Conservation (phyloP, 2,888 invertebrate species). For the Harmothoe impar region DNA sequence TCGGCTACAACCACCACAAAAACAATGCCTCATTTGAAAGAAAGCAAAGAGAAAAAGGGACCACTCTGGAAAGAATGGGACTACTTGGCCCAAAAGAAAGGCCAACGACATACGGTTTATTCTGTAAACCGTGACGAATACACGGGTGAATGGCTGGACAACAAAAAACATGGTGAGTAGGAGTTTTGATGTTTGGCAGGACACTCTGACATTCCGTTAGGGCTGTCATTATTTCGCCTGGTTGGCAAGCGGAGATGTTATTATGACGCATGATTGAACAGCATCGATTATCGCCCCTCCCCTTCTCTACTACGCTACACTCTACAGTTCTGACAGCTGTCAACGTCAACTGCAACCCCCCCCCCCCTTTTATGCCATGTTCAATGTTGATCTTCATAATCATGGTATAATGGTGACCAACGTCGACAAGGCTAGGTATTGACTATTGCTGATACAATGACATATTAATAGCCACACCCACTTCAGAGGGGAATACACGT, state of each 20-base stretch:
- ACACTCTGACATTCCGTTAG: background rate
- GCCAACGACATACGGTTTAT: slow-evolving; percentile 82
- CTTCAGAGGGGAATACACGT: no score
- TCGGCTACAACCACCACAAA: background rate
- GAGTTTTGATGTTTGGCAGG: background rate
- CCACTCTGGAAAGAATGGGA: slow-evolving; percentile 83
- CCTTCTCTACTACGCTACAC: background rate
- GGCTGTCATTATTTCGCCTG: background rate
- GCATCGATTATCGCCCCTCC: slow-evolving; percentile 15
- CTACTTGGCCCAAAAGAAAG: slow-evolving; percentile 82
- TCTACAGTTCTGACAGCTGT: no score
- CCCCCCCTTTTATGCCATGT: no score
- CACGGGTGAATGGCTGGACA: slow-evolving; percentile 83
- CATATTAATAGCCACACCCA: no score
- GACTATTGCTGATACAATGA: no score
- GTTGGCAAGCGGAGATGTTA: background rate
- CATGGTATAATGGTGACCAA: no score
- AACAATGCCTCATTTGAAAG: slow-evolving; percentile 70
- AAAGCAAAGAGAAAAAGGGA: slow-evolving; percentile 73
- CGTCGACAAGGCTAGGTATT: no score
- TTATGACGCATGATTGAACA: background rate
- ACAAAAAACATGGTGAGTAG: slow-evolving; percentile 82
- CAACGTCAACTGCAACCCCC: no score
- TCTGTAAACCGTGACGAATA: slow-evolving; percentile 83
- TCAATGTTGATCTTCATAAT: no score